Conservation (phyloP, 2,113 vertebrate species). For the Kryptolebias marmoratus region DNA sequence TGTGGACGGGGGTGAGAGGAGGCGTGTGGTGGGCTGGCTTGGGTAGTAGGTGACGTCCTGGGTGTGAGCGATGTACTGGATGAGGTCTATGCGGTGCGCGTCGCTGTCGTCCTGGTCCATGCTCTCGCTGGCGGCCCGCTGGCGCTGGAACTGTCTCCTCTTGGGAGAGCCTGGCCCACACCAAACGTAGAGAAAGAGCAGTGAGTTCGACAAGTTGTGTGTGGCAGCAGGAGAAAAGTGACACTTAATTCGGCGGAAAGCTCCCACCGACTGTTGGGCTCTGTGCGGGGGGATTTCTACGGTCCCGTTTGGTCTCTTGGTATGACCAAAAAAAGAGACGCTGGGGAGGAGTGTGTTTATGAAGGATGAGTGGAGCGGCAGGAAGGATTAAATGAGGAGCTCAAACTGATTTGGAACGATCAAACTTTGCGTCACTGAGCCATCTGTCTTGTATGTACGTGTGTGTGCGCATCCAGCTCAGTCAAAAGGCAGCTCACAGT, state of each 20-base stretch:
- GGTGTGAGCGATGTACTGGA: conserved; percentile 92
- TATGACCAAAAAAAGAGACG: conserved; percentile 3
- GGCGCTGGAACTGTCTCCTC: conserved; percentile 93
- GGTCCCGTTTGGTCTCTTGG: conserved; percentile 17
- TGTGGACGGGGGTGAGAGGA: conserved; percentile 85
- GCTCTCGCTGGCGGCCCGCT: conserved; percentile 95
- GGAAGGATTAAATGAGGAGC: conserved; percentile 51
- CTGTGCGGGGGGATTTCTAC: conserved; percentile 21
- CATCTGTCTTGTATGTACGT: conserved; percentile 71
- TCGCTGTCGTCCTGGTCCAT: conserved; percentile 90
- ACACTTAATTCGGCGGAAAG: conserved; percentile 37
- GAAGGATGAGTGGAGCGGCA: conserved; percentile 32
- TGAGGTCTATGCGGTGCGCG: conserved; percentile 86
- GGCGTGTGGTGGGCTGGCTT: conserved; percentile 66
- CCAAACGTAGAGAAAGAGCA: neutral
- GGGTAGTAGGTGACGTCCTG: conserved; percentile 82
- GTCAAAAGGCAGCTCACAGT: conserved; percentile 60
- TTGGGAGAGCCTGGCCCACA: conserved; percentile 88
- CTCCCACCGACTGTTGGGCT: conserved; percentile 28
- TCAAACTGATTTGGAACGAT: conserved; percentile 65
- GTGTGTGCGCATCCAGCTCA: conserved; percentile 46
- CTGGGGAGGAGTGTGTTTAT: conserved; percentile 27
- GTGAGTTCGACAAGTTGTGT: conserved; percentile 7
- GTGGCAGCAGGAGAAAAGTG: conserved; percentile 19
- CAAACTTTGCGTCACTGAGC: conserved; percentile 70